Conservation (phyloP, 2,888 invertebrate species). For the Micropterix aruncella region DNA sequence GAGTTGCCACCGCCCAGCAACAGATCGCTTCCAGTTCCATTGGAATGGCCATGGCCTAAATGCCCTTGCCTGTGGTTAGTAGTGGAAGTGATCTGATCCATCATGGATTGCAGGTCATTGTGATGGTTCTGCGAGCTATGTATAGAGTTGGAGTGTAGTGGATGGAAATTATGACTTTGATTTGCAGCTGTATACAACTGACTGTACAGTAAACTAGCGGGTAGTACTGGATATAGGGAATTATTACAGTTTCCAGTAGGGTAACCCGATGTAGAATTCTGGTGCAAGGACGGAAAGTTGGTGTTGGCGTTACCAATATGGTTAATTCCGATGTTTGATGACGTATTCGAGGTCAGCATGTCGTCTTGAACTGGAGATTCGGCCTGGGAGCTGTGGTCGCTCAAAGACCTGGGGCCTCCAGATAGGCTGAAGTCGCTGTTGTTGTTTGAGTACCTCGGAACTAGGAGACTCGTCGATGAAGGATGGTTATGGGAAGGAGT, state of each 20-base stretch:
- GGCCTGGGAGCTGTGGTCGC: constrained; percentile 71
- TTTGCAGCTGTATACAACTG: constrained; percentile 71
- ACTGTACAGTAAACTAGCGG: constrained; percentile 70
- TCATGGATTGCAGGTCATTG: constrained; percentile 58
- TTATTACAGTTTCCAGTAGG: constrained; percentile 52
- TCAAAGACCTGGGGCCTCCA: constrained; percentile 59
- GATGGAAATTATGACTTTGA: constrained; percentile 58
- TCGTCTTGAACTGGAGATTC: constrained; percentile 76
- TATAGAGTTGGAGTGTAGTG: constrained; percentile 48
- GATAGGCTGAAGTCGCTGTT: constrained; percentile 50
- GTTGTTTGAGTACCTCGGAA: constrained; percentile 49
- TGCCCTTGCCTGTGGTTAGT: constrained; percentile 38
- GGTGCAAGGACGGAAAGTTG: constrained; percentile 49
- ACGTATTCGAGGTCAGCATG: constrained; percentile 47
- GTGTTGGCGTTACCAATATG: constrained; percentile 39
- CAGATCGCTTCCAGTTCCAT: constrained; percentile 19
- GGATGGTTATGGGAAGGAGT: constrained; percentile 35
- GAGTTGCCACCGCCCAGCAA: constrained; percentile 41
- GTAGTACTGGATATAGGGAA: constrained; percentile 63
- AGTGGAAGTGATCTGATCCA: constrained; percentile 60
- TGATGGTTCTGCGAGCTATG: constrained; percentile 49
- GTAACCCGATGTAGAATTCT: constrained; percentile 34
- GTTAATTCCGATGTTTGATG: constrained; percentile 43
- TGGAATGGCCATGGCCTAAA: constrained; percentile 19
- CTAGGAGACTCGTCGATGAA: constrained; percentile 27